Percentiles rank a stretch among this genome's conserved stretches.
Conservation (phyloP, 1,140 invertebrate genomes). For the Laodelphax striatellus region DNA sequence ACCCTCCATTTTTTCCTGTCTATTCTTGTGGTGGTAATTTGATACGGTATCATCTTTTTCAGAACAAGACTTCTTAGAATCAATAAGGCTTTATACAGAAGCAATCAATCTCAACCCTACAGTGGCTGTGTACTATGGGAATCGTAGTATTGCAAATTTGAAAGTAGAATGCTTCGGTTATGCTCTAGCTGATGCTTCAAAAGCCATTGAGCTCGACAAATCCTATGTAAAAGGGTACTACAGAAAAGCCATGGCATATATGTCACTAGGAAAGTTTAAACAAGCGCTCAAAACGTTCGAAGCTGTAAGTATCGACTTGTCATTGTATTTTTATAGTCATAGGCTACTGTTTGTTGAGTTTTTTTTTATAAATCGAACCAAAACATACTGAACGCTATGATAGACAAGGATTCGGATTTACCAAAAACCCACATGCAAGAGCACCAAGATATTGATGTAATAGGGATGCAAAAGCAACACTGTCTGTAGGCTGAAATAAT, state of each 20-base stretch:
- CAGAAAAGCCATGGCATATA: slow-evolving; percentile 87
- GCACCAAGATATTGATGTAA: too few species aligned
- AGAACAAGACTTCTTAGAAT: slow-evolving; percentile 83
- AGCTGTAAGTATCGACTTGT: slow-evolving; percentile 48
- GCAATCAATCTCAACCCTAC: slow-evolving; percentile 80
- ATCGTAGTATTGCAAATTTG: slow-evolving; percentile 90
- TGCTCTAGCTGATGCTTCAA: slow-evolving; percentile 81
- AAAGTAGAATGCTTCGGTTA: slow-evolving; percentile 88
- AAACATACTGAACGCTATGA: too few species aligned
- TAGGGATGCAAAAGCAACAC: too few species aligned
- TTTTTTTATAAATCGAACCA: too few species aligned
- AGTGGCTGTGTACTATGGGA: slow-evolving; percentile 82
- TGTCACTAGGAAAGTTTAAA: slow-evolving; percentile 97
- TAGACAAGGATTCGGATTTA: too few species aligned
- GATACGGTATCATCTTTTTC: too few species aligned
- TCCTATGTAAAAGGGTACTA: slow-evolving; percentile 91
- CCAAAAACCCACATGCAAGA: too few species aligned
- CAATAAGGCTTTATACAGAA: slow-evolving; percentile 82
- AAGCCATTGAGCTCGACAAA: slow-evolving; percentile 80
- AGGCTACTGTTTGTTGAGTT: too few species aligned
- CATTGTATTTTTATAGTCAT: too few species aligned
- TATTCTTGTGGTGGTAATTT: too few species aligned
- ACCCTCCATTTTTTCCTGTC: too few species aligned
- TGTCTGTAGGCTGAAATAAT: too few species aligned
- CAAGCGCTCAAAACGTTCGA: slow-evolving; percentile 93